Conservation (phyloP, 2,888 invertebrate genomes). For the Drosophila ezoana region DNA sequence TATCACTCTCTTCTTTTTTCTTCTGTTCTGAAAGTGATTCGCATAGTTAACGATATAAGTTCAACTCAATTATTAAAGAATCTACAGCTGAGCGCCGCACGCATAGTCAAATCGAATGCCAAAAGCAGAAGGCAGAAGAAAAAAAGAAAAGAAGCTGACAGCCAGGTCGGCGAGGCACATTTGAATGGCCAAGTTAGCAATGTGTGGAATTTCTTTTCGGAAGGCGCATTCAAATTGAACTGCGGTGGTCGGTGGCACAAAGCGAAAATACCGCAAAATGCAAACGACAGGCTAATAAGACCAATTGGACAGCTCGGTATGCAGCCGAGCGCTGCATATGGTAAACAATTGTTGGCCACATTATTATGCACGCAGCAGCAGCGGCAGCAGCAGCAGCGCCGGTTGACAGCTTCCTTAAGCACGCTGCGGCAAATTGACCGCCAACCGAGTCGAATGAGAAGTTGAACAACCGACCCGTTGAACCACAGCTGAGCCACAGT, state of each 20-base stretch:
- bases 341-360: slow-evolving; percentile 78
- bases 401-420: slow-evolving; percentile 79
- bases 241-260: slow-evolving; percentile 38
- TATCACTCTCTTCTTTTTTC: no score
- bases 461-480: slow-evolving; percentile 27
- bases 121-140: slow-evolving; percentile 5
- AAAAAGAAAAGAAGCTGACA: slow-evolving; percentile 18
- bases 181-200: slow-evolving; percentile 73
- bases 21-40: no score
- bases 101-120: slow-evolving; percentile 12
- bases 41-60: neutral
- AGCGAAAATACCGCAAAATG: slow-evolving; percentile 71
- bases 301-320: slow-evolving; percentile 77
- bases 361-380: slow-evolving; percentile 62
- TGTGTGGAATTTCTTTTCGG: slow-evolving; percentile 65
- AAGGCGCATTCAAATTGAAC: slow-evolving; percentile 77
- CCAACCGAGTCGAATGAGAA: slow-evolving; percentile 37
- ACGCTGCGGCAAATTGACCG: slow-evolving; percentile 1
- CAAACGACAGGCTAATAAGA: slow-evolving; percentile 83
- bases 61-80: slow-evolving; percentile 38
- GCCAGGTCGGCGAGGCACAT: slow-evolving; percentile 51
- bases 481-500: neutral
- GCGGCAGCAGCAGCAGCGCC: neutral
- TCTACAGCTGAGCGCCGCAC: neutral
- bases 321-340: slow-evolving; percentile 71